Evolutionary conservation across 2,888 invertebrate genomes (phyloP).

Genomic region (Alloplasta piceator): DNA sequence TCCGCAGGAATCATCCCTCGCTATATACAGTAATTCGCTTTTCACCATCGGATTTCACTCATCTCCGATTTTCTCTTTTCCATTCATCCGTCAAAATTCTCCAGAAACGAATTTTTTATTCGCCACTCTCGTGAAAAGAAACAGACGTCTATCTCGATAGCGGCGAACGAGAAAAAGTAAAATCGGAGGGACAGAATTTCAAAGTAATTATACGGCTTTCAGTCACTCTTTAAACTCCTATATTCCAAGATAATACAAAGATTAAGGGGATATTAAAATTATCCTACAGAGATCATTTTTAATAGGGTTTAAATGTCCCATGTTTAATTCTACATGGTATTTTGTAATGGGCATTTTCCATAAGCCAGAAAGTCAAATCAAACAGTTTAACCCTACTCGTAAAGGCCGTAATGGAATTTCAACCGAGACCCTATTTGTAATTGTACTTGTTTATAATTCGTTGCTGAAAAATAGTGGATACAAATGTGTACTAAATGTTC

Average conservation of each 20-base stretch:
- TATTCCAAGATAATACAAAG: neutral
- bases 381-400: no score
- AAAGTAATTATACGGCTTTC: neutral
- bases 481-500: no score
- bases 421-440: no score
- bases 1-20: constrained; percentile 7
- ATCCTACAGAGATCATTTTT: no score
- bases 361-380: no score
- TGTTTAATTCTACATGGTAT: no score
- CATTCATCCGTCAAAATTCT: neutral
- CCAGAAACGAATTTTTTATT: constrained; percentile 1
- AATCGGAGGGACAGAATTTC: neutral
- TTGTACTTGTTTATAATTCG: no score
- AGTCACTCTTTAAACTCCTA: neutral
- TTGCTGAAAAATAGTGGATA: no score
- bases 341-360: no score
- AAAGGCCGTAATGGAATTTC: neutral
- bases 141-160: neutral
- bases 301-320: no score
- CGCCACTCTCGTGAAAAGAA: neutral
- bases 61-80: neutral
- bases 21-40: constrained; percentile 37
- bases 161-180: neutral
- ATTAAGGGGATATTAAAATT: no score
- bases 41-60: constrained; percentile 31